Percentiles rank a stretch among this genome's conserved stretches.
phyloP scores from a whole-genome alignment of 2,888 invertebrate species.

The Parelbella ahira region DNA sequence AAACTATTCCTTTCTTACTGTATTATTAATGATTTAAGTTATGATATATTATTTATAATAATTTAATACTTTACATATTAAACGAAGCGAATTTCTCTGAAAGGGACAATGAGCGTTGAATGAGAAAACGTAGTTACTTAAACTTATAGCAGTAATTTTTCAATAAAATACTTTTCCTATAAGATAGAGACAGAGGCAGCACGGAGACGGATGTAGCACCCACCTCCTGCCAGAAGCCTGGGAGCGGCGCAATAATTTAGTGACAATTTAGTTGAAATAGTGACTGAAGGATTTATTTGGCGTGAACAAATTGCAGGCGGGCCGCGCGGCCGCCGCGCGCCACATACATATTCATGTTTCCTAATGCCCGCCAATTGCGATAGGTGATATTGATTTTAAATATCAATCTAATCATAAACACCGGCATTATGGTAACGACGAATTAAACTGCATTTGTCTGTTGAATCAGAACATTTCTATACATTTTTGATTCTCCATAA shows the following conservation, averaged over 20 bases:
- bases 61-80: too few relatives aligned
- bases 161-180: too few relatives aligned
- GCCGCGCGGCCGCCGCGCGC: conserved; percentile 27
- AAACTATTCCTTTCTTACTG: too few relatives aligned
- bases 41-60: too few relatives aligned
- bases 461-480: conserved; percentile 16
- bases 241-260: conserved; percentile 19
- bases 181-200: conserved; percentile 3
- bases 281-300: conserved; percentile 37
- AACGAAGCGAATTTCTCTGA: too few relatives aligned
- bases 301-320: conserved; percentile 41
- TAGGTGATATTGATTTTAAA: conserved; percentile 29
- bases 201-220: conserved; percentile 18
- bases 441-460: conserved; percentile 24
- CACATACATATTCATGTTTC: conserved; percentile 24
- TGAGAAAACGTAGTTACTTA: too few relatives aligned
- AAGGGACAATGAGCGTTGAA: too few relatives aligned
- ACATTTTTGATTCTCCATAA: too few relatives aligned
- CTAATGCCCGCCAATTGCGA: conserved; percentile 26
- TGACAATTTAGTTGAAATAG: conserved; percentile 26
- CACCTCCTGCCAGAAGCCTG: conserved; percentile 29
- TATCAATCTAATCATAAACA: conserved; percentile 24
- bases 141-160: too few relatives aligned
- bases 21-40: too few relatives aligned
- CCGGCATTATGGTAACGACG: conserved; percentile 27